These are phyloP conservation scores for Cotesia glomerata DNA, from an alignment of 1,140 invertebrate genomes.

Conservation along the genomic window DNA sequence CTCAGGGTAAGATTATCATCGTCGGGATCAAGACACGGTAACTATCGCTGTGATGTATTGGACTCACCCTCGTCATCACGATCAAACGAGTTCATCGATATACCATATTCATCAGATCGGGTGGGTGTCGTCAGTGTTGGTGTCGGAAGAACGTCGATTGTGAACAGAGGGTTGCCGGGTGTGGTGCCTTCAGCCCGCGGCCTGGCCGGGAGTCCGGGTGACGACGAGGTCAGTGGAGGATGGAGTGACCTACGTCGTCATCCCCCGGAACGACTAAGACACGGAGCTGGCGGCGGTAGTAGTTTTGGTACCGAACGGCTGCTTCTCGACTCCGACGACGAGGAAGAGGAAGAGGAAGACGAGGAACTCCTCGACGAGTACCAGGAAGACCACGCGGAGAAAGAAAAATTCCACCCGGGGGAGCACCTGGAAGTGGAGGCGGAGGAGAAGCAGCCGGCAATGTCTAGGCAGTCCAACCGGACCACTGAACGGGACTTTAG, in stretches of 20 bases:
- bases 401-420: slow-evolving; percentile 6
- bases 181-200: slow-evolving; percentile 33
- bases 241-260: slow-evolving; percentile 58
- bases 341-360: slow-evolving; percentile 41
- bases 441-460: slow-evolving; percentile 44
- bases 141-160: slow-evolving; percentile 44
- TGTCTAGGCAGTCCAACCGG: slow-evolving; percentile 51
- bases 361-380: slow-evolving; percentile 11
- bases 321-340: slow-evolving; percentile 58
- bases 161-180: slow-evolving; percentile 52
- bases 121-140: background rate
- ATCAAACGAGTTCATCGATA: too few species aligned
- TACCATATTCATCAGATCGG: slow-evolving; percentile 2
- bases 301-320: slow-evolving; percentile 54
- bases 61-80: slow-evolving; percentile 43
- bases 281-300: slow-evolving; percentile 47
- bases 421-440: slow-evolving; percentile 48
- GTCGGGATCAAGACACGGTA: slow-evolving; percentile 22
- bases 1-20: slow-evolving; percentile 38
- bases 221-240: slow-evolving; percentile 49
- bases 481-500: slow-evolving; percentile 29
- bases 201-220: slow-evolving; percentile 42
- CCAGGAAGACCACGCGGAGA: slow-evolving; percentile 24
- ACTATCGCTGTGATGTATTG: slow-evolving; percentile 52
- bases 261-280: slow-evolving; percentile 36